These are phyloP conservation scores for Spodoptera litura DNA, from an alignment of 1,140 invertebrate species.

Conservation along the genomic window DNA sequence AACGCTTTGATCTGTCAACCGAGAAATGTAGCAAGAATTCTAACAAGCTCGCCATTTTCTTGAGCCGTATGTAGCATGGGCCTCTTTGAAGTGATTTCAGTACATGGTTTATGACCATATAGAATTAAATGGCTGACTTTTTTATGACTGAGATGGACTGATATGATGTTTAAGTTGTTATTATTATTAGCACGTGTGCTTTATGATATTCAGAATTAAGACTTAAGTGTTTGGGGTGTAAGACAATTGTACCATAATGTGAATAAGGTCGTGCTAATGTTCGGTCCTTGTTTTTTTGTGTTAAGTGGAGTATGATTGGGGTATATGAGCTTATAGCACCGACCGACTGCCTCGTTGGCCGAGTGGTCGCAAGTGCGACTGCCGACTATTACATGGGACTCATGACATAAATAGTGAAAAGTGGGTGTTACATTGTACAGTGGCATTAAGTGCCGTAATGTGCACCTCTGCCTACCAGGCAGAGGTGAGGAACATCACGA, in stretches of 20 bases:
- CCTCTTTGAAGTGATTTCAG: conserved; percentile 48
- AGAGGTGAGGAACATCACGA: too few relatives aligned
- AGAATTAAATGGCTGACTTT: conserved; percentile 70
- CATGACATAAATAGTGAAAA: too few relatives aligned
- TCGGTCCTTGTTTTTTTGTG: background rate
- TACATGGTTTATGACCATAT: conserved; percentile 63
- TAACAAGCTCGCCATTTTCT: conserved; percentile 11
- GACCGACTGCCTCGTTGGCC: too few relatives aligned
- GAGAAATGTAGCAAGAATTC: conserved; percentile 3
- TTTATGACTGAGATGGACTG: conserved; percentile 70
- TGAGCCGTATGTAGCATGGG: conserved; percentile 1
- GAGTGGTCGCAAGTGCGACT: too few relatives aligned
- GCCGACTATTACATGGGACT: too few relatives aligned
- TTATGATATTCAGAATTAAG: conserved; percentile 47
- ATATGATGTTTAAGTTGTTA: conserved; percentile 59
- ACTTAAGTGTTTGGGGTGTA: background rate
- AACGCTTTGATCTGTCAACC: conserved; percentile 26
- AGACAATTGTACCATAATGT: conserved; percentile 9
- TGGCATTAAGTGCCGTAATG: too few relatives aligned
- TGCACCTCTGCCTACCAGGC: too few relatives aligned
- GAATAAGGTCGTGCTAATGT: conserved; percentile 7
- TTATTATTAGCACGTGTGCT: conserved; percentile 64
- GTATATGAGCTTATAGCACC: too few relatives aligned
- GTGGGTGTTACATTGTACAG: too few relatives aligned
- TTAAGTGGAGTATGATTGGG: background rate